Evolutionary conservation across 2,113 vertebrate species (phyloP).

Genomic region (Ageneiosus marmoratus): DNA sequence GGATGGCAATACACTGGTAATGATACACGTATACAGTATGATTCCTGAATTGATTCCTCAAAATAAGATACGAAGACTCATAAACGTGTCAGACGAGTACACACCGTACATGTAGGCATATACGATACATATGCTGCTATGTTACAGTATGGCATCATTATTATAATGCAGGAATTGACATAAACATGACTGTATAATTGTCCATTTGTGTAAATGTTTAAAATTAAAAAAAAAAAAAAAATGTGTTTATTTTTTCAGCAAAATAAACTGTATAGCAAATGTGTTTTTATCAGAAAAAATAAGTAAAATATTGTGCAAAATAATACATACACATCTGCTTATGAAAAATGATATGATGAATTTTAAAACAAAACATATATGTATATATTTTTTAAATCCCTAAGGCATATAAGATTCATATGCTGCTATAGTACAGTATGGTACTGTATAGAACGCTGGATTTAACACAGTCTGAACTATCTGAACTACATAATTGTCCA

Average conservation of each 20-base stretch:
- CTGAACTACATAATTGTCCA: not conserved
- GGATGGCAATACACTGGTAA: conserved; percentile 33
- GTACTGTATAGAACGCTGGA: not conserved
- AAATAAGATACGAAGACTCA: conserved; percentile 36
- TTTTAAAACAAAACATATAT: not conserved
- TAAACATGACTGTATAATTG: not conserved
- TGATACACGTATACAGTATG: conserved; percentile 9
- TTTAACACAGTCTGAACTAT: not conserved
- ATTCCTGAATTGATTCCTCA: conserved; percentile 32
- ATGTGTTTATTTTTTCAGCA: too few relatives aligned
- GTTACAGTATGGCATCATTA: conserved; percentile 2
- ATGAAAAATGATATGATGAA: not conserved
- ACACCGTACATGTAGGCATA: conserved; percentile 30
- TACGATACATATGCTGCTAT: conserved; percentile 19
- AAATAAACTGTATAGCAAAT: not conserved
- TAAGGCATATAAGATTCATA: conserved; percentile 4
- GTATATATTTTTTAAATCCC: not conserved
- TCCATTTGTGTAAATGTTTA: too few relatives aligned
- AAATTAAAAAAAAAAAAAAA: not conserved
- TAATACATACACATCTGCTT: conserved; percentile 31
- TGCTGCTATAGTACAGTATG: conserved; percentile 8
- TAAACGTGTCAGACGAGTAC: conserved; percentile 4
- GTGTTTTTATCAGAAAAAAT: not conserved
- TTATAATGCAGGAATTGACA: not conserved
- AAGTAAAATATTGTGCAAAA: conserved; percentile 19